Evolutionary conservation across 1,140 invertebrate species (phyloP), one percentile per base, ranked within the genome.

Genomic region (Nasonia longicornis): DNA sequence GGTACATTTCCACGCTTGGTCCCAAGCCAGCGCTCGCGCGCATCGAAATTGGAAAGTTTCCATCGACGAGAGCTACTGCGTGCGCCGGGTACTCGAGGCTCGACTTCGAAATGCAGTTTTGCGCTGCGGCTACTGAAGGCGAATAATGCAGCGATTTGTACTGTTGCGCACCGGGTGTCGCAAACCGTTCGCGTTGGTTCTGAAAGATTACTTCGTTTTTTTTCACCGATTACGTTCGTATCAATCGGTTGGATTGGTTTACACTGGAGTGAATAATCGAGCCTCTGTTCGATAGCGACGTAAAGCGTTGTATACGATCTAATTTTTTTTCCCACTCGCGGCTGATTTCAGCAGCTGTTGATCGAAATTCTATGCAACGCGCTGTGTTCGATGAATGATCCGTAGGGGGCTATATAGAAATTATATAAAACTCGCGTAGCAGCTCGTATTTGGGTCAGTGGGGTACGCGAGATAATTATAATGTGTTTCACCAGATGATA

Each of bases 31-130:
- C 42, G 42, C 72, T 63, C 72, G 22, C 11, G 38, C 48, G 74
- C 74, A 71, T 75, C n/a, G 72, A 64, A 76, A 77, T 82, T 82
- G 80, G 80, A 82, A 82, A 82, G 75, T 82, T 82, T 82, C 80
- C 80, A 77, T 71, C 66, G 52, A n/a, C 20, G 29, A 70, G 35
- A 70, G 35, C 16, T 12, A 75, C 26, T 6, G 16, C 11, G 45
- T 29, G 20, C 22, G 20, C 22, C 71, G 71, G 71, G 14, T 71
- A 35, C 77, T 29, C 22, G 14, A 20, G 77, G n/a, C 38, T 48
- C 52, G 31, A 2, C 26, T n/a, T 72, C 12, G 77, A 64, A 73
- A 63, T 72, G 67, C 48, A 58, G 31, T 71, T 70, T 31, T 42
- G 22, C 7, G 58, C 16, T 12, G 38, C 2, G 12, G 22, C 76